Conservation (phyloP, 53 echinoderm and acorn worm species). For the Paelopatides confundens region DNA sequence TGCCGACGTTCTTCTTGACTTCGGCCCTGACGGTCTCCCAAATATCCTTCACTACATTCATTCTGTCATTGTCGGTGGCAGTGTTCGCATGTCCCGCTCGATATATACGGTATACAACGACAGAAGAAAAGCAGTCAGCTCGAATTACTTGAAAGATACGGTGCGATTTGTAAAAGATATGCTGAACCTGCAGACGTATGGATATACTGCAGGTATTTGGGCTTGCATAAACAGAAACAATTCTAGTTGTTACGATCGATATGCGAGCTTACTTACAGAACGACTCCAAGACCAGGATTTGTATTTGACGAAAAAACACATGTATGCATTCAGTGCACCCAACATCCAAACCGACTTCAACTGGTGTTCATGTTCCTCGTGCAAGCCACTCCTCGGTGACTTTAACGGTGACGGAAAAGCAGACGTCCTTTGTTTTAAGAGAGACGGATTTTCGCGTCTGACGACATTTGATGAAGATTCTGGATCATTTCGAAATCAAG, state of each 20-base stretch:
- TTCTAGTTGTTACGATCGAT: conserved; percentile 14
- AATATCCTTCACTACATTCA: not conserved
- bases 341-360: not conserved
- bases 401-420: conserved; percentile 16
- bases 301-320: not conserved
- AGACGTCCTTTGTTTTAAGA: conserved; percentile 29
- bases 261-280: not conserved
- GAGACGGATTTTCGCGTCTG: not conserved
- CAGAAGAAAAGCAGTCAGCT: not conserved
- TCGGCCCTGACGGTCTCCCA: not conserved
- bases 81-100: not conserved
- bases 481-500: not conserved
- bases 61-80: not conserved
- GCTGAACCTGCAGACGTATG: not conserved
- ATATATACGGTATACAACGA: not conserved
- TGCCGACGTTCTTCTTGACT: not conserved
- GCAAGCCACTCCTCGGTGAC: conserved; percentile 18
- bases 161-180: conserved; percentile 9
- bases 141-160: conserved; percentile 12
- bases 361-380: conserved; percentile 29
- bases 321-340: conserved; percentile 18
- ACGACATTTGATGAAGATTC: not conserved
- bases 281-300: not conserved
- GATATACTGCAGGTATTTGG: conserved; percentile 38
- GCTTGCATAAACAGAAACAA: conserved; percentile 26